phyloP scores from a whole-genome alignment of 2,888 invertebrate species.

The Nomada ferruginata region DNA sequence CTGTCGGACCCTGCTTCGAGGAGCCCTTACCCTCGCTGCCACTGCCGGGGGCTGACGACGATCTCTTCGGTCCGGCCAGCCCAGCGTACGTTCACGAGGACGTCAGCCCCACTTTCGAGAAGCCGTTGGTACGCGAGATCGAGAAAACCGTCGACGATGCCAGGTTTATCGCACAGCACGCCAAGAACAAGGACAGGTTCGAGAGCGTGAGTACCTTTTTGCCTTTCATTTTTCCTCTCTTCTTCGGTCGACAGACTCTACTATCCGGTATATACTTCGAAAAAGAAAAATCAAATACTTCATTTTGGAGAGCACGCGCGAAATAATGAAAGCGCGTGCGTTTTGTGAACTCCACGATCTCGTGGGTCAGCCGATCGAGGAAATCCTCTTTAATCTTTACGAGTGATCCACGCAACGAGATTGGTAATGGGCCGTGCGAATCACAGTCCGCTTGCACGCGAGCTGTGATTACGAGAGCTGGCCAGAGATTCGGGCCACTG shows the following conservation, averaged over 20 bases:
- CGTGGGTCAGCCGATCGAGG: slow-evolving; percentile 19
- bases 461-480: slow-evolving; percentile 32
- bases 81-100: slow-evolving; percentile 86
- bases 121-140: slow-evolving; percentile 92
- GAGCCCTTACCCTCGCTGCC: slow-evolving; percentile 90
- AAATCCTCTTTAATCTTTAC: slow-evolving; percentile 48
- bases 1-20: slow-evolving; percentile 85
- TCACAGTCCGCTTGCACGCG: slow-evolving; percentile 31
- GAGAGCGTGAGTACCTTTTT: slow-evolving; percentile 91
- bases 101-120: slow-evolving; percentile 92
- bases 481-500: slow-evolving; percentile 19
- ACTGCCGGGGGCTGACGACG: slow-evolving; percentile 92
- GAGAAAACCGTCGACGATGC: slow-evolving; percentile 97
- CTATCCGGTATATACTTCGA: no score
- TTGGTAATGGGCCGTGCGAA: slow-evolving; percentile 56
- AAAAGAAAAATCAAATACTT: slow-evolving; percentile 20
- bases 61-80: slow-evolving; percentile 91
- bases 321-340: slow-evolving; percentile 30
- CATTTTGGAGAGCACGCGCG: slow-evolving; percentile 38
- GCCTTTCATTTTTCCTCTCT: not conserved
- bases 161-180: slow-evolving; percentile 97
- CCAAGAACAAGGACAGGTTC: slow-evolving; percentile 97
- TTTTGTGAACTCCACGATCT: not conserved
- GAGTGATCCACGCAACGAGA: slow-evolving; percentile 47
- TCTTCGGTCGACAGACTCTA: no score